These are phyloP conservation scores for Zaprionus tsacasi DNA, from an alignment of 1,140 invertebrate genomes.

Conservation along the genomic window DNA sequence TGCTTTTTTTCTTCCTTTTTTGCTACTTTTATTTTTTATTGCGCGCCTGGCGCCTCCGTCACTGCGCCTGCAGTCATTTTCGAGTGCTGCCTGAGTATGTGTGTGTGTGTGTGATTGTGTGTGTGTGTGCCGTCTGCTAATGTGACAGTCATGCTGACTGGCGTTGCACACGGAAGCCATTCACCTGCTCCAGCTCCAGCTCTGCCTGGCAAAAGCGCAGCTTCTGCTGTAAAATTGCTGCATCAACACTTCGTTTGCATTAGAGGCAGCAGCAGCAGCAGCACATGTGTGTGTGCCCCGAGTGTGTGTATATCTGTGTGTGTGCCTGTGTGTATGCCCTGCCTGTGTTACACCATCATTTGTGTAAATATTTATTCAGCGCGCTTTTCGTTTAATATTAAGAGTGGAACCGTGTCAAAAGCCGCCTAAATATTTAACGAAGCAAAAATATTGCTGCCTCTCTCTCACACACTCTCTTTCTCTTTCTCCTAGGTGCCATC, in stretches of 20 bases:
- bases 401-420: slow-evolving; percentile 75
- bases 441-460: slow-evolving; percentile 62
- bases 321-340: slow-evolving; percentile 38
- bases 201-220: slow-evolving; percentile 67
- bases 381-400: slow-evolving; percentile 79
- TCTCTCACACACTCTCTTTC: neutral
- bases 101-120: slow-evolving; percentile 24
- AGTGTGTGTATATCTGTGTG: neutral
- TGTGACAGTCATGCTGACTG: slow-evolving; percentile 81
- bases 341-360: slow-evolving; percentile 63
- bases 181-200: slow-evolving; percentile 39
- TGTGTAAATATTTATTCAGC: slow-evolving; percentile 77
- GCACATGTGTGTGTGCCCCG: slow-evolving; percentile 12
- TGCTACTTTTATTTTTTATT: slow-evolving; percentile 69
- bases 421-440: slow-evolving; percentile 81
- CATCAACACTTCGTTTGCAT: slow-evolving; percentile 80
- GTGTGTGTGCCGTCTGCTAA: slow-evolving; percentile 56
- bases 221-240: slow-evolving; percentile 66
- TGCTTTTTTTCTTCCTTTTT: slow-evolving; percentile 15
- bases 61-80: slow-evolving; percentile 78
- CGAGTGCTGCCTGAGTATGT: slow-evolving; percentile 2
- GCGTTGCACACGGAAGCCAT: slow-evolving; percentile 70
- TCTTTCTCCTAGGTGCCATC: slow-evolving; percentile 89
- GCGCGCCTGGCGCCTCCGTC: slow-evolving; percentile 64
- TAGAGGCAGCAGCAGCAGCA: slow-evolving; percentile 49